phyloP scores from a whole-genome alignment of 2,888 invertebrate species.

The Thecocarcelia acutangulata region DNA sequence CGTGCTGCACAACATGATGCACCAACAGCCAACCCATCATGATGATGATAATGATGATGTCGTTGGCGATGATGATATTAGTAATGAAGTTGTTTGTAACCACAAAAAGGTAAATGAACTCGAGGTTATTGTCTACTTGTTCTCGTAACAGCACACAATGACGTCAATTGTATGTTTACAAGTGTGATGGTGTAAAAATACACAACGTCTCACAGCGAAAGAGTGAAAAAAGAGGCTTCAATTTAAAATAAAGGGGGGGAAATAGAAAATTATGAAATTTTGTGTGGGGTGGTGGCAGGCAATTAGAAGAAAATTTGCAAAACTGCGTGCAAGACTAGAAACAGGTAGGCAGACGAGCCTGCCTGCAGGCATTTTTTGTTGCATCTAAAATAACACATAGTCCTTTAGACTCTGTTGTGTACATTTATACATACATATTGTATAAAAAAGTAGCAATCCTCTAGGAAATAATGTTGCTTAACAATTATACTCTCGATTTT shows the following conservation, averaged over 20 bases:
- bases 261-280: neutral
- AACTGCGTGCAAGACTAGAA: slow-evolving; percentile 37
- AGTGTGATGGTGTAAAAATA: slow-evolving; percentile 4
- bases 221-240: slow-evolving; percentile 11
- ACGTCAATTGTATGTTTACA: slow-evolving; percentile 63
- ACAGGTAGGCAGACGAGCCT: slow-evolving; percentile 1
- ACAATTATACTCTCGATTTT: slow-evolving; percentile 57
- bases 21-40: slow-evolving; percentile 24
- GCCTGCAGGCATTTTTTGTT: too few species aligned
- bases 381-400: neutral
- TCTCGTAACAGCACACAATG: slow-evolving; percentile 62
- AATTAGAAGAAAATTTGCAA: neutral
- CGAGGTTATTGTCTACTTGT: slow-evolving; percentile 70
- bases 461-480: neutral
- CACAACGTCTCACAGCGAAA: neutral
- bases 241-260: neutral
- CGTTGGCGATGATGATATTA: neutral
- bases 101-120: slow-evolving; percentile 68
- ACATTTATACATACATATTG: too few species aligned
- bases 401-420: neutral
- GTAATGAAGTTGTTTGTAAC: slow-evolving; percentile 56
- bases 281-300: neutral
- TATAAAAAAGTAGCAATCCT: too few species aligned
- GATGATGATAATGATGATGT: slow-evolving; percentile 13
- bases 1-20: slow-evolving; percentile 33